Evolutionary conservation across 2,888 invertebrate species (phyloP).

Genomic region (Scaptomyza polygonia): DNA sequence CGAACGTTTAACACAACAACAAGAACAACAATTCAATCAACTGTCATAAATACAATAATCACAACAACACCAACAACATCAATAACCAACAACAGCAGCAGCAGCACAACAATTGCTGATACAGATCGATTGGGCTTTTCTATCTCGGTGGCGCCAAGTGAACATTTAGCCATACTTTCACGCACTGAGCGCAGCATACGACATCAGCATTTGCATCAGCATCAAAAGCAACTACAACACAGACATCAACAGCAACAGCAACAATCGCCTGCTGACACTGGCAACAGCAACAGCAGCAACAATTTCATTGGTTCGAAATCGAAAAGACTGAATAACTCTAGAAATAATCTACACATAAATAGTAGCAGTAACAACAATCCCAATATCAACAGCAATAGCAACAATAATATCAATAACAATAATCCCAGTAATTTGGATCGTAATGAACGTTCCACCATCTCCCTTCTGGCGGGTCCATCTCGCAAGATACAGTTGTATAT

Average conservation of each 20-base stretch:
- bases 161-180: constrained; percentile 78
- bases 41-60: constrained; percentile 48
- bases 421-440: constrained; percentile 83
- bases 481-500: constrained; percentile 93
- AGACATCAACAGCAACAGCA: constrained; percentile 39
- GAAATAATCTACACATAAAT: constrained; percentile 78
- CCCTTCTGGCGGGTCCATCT: constrained; percentile 92
- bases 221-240: constrained; percentile 38
- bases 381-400: constrained; percentile 26
- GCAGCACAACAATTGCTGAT: constrained; percentile 34
- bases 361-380: constrained; percentile 68
- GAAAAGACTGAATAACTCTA: constrained; percentile 84
- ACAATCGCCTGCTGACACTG: constrained; percentile 28
- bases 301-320: constrained; percentile 82
- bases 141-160: constrained; percentile 64
- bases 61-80: constrained; percentile 38
- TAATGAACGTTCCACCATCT: constrained; percentile 90
- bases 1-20: constrained; percentile 57
- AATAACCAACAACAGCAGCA: constrained; percentile 35
- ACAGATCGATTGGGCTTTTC: constrained; percentile 61
- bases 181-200: constrained; percentile 84
- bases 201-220: constrained; percentile 48
- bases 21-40: constrained; percentile 44
- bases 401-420: constrained; percentile 52
- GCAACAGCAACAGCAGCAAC: constrained; percentile 52